Evolutionary conservation across 2,888 invertebrate genomes (phyloP), one percentile per base, ranked within the genome.

Genomic region (Opisthograptis luteolata): DNA sequence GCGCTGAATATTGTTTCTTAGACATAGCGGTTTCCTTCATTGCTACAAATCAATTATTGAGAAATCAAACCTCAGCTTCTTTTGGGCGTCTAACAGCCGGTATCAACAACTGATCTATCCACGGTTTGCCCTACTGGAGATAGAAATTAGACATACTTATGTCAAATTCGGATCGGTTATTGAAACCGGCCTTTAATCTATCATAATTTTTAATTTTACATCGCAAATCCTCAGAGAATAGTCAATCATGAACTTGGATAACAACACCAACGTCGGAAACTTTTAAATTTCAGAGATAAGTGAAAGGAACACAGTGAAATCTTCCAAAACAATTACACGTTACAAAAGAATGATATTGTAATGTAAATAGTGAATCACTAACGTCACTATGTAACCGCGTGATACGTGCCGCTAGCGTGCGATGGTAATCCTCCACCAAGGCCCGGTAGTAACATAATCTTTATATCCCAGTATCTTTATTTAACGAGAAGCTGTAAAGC

Each of bases 351-450:
- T 47, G 36, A 31, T 47, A 40, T 14, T 28, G 20, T 25, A 28
- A 24, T 36, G 42, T 31, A 25, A 41, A 35, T 10, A 20, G 19
- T 34, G 13, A 2, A 19, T 22, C 28, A 35, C 30, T n/a, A 39
- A 35, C 45, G 32, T 30, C 70, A 72, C 62, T 58, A 40, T 15
- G 20, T 9, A 17, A 30, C 10, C 24, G 60, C 66, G 64, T 71
- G 70, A 36, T 42, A n/a, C 36, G 28, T 22, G 31, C 12, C 45
- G 30, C 25, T 36, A 37, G 35, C 44, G 31, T 35, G 34, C 37
- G 50, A 55, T 57, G 36, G 53, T 66, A 68, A 71, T 66, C 66
- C 54, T 55, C 68, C 72, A 66, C 68, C 72, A 70, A 62, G 67
- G 64, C 34, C 60, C 46, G 41, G 15, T 30, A 36, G 62, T 65